Base-by-base conservation (phyloP, 2,888 invertebrate species). In the Mimas tiliae region DNA sequence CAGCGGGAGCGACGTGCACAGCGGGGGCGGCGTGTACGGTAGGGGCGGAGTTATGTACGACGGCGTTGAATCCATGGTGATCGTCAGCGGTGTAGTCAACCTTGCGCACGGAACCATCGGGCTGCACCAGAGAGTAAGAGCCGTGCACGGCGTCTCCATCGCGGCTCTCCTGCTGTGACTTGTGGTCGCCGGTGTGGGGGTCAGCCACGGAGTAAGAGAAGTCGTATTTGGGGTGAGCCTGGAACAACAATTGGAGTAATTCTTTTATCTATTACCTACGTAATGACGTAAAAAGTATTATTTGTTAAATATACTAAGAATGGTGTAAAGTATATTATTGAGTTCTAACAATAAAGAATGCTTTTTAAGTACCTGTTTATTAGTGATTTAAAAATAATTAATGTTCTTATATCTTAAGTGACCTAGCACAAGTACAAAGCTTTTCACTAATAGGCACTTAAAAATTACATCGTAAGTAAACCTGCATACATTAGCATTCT, bases 81-180 rank as follows among this genome's bases (percentile, higher is more conserved):
- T 69, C 76, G 19, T 94, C 94, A 65, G 87, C 85, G 75, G 83
- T 79, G 81, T 87, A 94, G 72, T 94, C 93, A 58, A 94, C 94
- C 67, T 91, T 93, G 77, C 94, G 90, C 65, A 92, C 84, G 78
- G 94, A 82, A 72, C 86, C 93, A 34, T 93, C 94, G 62, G 94
- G 93, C 79, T 94, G 94, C 72, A 94, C 89, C 67, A 94, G 86
- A 53, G 93, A 92, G 85, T 95, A 95, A 80, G 94, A 94, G 65
- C 95, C 95, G 80, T 94, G 94, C 66, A 95, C 95, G 64, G 87
- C 86, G 79, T 94, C 94, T 42, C 94, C 94, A 71, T 94, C 94
- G 75, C 92, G 89, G 72, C 82, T 83, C 81, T 94, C 94, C 77
- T 93, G 90, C 83, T 94, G 94, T 51, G 89, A 87, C 84, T 95